phyloP scores from a whole-genome alignment of 2,888 invertebrate species.

The Nomada flava region DNA sequence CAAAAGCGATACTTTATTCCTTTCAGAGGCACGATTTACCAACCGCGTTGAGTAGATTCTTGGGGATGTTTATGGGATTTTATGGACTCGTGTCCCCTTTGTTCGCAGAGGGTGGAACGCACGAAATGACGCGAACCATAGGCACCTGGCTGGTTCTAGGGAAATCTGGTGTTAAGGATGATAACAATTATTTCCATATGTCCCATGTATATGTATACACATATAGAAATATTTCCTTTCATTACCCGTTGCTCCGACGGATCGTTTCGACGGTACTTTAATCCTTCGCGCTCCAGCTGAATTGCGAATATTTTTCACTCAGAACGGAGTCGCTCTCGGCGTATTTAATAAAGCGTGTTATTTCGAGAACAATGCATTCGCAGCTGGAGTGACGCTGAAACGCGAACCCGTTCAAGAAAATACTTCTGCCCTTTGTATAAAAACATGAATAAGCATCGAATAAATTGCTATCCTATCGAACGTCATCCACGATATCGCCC shows the following conservation, averaged over 20 bases:
- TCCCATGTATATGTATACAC: neutral
- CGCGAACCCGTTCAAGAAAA: neutral
- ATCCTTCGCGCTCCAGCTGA: too few relatives aligned
- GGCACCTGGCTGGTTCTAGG: constrained; percentile 56
- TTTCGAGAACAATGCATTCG: constrained; percentile 1
- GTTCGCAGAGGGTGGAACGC: constrained; percentile 28
- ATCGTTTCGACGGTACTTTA: neutral
- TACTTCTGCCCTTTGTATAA: too few relatives aligned
- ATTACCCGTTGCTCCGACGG: neutral
- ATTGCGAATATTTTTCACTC: too few relatives aligned
- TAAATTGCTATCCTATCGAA: neutral
- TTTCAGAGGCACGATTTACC: constrained; percentile 69
- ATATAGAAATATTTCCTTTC: neutral
- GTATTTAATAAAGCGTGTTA: constrained; percentile 28
- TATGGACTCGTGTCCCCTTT: constrained; percentile 72
- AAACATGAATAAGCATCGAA: neutral
- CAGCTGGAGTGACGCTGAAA: neutral
- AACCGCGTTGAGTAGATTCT: constrained; percentile 56
- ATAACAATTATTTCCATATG: constrained; percentile 20
- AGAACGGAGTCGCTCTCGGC: neutral
- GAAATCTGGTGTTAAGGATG: constrained; percentile 3
- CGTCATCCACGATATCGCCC: neutral
- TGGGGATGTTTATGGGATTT: constrained; percentile 77
- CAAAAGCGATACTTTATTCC: constrained; percentile 82
- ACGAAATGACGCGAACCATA: constrained; percentile 22